Conservation (phyloP, 35 echinoderm and acorn worm genomes). For the Diadema setosum region DNA sequence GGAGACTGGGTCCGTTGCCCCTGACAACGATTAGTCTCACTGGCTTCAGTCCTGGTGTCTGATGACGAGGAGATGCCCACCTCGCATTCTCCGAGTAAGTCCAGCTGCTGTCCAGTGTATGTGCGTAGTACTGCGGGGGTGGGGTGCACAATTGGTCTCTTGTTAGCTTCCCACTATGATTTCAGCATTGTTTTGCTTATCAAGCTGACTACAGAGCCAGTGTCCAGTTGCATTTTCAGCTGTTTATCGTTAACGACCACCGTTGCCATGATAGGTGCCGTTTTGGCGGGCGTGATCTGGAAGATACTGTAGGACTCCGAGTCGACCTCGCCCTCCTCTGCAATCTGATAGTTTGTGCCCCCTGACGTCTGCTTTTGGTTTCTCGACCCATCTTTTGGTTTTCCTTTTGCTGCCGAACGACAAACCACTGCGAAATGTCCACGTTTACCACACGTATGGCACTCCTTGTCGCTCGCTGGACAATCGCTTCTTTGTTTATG, state of each 20-base stretch:
- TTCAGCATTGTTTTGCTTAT: not conserved
- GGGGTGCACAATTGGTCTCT: not conserved
- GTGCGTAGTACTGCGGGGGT: not conserved
- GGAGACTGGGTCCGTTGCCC: not conserved
- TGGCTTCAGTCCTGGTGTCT: not conserved
- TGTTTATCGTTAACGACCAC: not conserved
- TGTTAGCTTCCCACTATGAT: not conserved
- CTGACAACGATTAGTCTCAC: not conserved
- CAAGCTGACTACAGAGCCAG: not conserved
- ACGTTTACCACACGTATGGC: slow-evolving; percentile 10
- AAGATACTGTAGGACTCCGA: not conserved
- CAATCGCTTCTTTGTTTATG: not conserved
- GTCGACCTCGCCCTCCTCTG: not conserved
- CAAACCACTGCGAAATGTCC: slow-evolving; percentile 26
- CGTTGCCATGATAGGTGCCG: not conserved
- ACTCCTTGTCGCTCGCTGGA: not conserved
- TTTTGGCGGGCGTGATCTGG: not conserved
- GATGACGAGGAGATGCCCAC: not conserved
- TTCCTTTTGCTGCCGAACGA: not conserved
- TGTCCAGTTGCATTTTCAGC: not conserved
- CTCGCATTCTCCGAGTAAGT: not conserved
- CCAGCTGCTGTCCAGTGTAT: slow-evolving; percentile 25
- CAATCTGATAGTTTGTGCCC: not conserved
- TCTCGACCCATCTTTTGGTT: not conserved
- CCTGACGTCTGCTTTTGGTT: not conserved